Conservation (phyloP, 2,113 vertebrate genomes). For the Oceanodroma tethys region DNA sequence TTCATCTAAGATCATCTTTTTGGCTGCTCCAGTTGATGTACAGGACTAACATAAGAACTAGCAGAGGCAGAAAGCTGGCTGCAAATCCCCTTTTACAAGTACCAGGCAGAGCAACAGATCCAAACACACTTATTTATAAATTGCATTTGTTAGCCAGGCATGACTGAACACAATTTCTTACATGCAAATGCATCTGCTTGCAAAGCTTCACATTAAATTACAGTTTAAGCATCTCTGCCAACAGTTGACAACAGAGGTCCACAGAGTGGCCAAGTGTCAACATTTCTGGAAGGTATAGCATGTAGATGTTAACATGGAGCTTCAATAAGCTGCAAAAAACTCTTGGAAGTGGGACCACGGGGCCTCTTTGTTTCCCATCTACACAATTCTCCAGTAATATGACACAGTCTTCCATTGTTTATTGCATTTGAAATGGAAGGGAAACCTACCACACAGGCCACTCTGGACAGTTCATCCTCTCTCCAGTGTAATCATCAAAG, state of each 20-base stretch:
- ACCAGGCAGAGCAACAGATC: conserved; percentile 27
- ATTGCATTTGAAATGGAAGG: neutral
- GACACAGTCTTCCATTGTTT: neutral
- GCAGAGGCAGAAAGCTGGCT: conserved; percentile 32
- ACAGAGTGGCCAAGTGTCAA: conserved; percentile 27
- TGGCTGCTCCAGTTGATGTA: neutral
- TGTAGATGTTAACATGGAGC: neutral
- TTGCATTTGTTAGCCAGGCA: conserved; percentile 22
- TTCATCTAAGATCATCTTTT: conserved; percentile 13
- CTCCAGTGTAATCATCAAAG: neutral
- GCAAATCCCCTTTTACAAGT: neutral
- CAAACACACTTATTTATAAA: conserved; percentile 11
- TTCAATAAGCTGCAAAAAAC: neutral
- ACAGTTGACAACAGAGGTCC: conserved; percentile 21
- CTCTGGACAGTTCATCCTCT: neutral
- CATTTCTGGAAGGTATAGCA: conserved; percentile 24
- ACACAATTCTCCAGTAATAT: neutral
- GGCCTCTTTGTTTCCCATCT: neutral
- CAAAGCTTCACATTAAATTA: conserved; percentile 30
- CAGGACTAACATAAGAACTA: neutral
- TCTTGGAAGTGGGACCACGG: neutral
- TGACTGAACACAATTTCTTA: conserved; percentile 29
- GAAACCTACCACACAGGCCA: neutral
- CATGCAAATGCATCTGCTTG: conserved; percentile 32
- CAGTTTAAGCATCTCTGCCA: conserved; percentile 1